Base-by-base conservation (phyloP, 1,140 invertebrate genomes). In the Pteromalus puparum region DNA sequence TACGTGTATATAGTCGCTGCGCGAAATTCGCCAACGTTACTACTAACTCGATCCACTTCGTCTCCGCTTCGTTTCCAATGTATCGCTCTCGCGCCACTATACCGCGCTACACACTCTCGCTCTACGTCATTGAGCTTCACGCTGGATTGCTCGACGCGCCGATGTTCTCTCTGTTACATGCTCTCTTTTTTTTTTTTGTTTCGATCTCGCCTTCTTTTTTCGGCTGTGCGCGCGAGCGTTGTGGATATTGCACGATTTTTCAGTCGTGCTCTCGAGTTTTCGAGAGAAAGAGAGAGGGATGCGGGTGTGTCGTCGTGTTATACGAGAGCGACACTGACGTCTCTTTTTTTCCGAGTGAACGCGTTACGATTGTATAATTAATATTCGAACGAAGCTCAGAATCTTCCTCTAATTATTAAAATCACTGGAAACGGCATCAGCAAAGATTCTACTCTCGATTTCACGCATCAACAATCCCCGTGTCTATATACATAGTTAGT, bases 41-140 rank as follows among this genome's bases (percentile, higher is more conserved):
- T 26, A 72, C 72, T 74, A 74, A 74, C 30, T 74, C 72, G 21
- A 74, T 74, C 28, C 72, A 30, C 72, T 74, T 38, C 21, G 68
- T 65, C 34, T 34, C 34, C 24, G 42, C 65, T 61, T 82, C 61
- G 67, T 9, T 68, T 70, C 30, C 24, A 70, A 30, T 70, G 28
- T 81, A 38, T 72, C 78, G 30, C 34, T 46, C 24, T 46, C 26
- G 30, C 42, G 65, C 65, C 53, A 21, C 61, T 30, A n/a, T n/a
- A 18, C 24, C 34, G 30, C 61, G 18, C 18, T n/a, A 70, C 13
- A 80, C 28, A 28, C 28, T 70, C 24, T 26, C 10, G 10, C 68
- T 21, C 13, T 30, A 30, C 68, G 26, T 74, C 72, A 76, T 76
- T 76, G n/a, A 76, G 38, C 74, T 70, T 30, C 15, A 70, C 26